A percentile compares a stretch with the other conserved stretches of the same genome.
Evolutionary conservation across 2,797 vertebrate genomes (phyloP).

Genomic region (Chloroceryle inda): DNA sequence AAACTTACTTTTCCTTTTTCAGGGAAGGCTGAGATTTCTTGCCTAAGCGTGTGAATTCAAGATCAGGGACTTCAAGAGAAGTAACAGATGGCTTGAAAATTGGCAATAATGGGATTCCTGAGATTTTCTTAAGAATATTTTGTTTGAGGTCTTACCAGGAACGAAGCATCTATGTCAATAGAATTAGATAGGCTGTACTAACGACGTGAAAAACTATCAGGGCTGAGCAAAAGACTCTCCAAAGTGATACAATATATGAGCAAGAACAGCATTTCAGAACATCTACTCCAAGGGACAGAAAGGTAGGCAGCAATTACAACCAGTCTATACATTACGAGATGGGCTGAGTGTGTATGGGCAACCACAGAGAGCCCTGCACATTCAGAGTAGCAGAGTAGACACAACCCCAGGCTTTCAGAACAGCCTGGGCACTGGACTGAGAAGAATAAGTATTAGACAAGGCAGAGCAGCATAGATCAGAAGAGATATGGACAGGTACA

Average conservation of each 20-base stretch:
- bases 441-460: neutral
- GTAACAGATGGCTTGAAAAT: conserved; percentile 44
- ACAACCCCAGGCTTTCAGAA: neutral
- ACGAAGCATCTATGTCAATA: neutral
- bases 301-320: neutral
- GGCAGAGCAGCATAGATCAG: neutral
- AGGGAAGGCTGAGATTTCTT: neutral
- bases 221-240: neutral
- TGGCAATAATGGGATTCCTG: conserved; percentile 13
- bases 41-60: neutral
- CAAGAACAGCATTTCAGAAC: neutral
- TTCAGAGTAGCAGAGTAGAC: neutral
- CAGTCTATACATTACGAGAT: neutral
- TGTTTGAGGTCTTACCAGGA: neutral
- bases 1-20: conserved; percentile 5
- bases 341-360: neutral
- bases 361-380: neutral
- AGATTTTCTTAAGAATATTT: conserved; percentile 33
- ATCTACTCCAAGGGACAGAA: neutral
- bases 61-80: neutral
- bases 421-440: neutral
- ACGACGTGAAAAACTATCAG: neutral
- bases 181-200: neutral
- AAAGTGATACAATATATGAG: neutral
- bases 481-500: neutral